Evolutionary conservation across 2,888 invertebrate genomes (phyloP).

Genomic region (Ferrisia virgata): DNA sequence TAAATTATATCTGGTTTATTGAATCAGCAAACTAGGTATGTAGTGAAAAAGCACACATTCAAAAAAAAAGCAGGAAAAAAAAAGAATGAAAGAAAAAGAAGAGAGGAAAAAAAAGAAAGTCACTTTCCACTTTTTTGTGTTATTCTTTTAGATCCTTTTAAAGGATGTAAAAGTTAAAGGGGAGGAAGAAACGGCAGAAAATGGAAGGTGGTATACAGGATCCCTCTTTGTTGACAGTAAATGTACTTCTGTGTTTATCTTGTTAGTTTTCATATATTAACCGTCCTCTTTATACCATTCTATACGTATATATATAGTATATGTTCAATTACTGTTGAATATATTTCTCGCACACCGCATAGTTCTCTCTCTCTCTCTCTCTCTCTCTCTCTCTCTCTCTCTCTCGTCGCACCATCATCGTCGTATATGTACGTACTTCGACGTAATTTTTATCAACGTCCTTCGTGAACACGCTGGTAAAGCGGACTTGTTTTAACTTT

Average conservation of each 20-base stretch:
- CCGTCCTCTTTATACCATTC: conserved; percentile 23
- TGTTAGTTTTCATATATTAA: conserved; percentile 40
- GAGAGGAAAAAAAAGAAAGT: conserved; percentile 35
- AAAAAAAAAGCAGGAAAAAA: conserved; percentile 24
- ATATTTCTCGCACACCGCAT: conserved; percentile 10
- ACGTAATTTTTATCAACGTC: conserved; percentile 18
- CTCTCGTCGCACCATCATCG: background rate
- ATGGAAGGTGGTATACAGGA: conserved; percentile 31
- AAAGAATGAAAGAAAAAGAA: background rate
- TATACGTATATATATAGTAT: conserved; percentile 1
- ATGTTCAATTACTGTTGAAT: conserved; percentile 44
- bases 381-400: background rate
- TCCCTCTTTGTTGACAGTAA: conserved; percentile 43
- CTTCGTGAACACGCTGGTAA: background rate
- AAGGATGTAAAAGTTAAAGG: conserved; percentile 33
- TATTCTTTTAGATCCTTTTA: conserved; percentile 45
- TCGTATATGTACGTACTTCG: background rate
- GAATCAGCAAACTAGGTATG: conserved; percentile 45
- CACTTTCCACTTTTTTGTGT: conserved; percentile 38
- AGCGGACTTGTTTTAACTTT: background rate
- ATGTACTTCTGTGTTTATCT: conserved; percentile 44
- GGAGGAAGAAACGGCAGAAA: conserved; percentile 33
- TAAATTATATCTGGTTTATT: conserved; percentile 46
- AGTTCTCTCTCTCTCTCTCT: background rate
- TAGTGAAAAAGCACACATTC: conserved; percentile 42